Evolutionary conservation across 2,797 vertebrate genomes (phyloP).

Genomic region (Lagocephalus sceleratus): DNA sequence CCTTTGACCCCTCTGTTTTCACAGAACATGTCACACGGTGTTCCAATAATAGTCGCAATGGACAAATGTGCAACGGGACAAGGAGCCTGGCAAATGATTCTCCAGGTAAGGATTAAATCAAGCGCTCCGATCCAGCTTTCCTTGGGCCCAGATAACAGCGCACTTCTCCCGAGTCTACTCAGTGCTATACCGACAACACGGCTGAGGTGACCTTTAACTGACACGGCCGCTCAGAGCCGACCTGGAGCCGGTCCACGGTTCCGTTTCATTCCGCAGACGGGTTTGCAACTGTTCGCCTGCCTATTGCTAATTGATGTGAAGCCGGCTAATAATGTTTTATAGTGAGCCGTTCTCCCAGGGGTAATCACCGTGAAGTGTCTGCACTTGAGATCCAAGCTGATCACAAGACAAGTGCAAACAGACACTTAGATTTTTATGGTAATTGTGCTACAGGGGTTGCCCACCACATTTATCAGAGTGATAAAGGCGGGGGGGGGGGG

Average conservation of each 20-base stretch:
- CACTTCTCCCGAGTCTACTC: background rate
- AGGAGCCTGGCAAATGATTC: slow-evolving; percentile 42
- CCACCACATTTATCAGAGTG: slow-evolving; percentile 22
- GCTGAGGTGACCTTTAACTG: slow-evolving; percentile 23
- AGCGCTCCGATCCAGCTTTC: background rate
- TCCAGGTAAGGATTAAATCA: slow-evolving; percentile 52
- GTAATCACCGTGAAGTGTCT: slow-evolving; percentile 21
- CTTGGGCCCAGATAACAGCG: background rate
- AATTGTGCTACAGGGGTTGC: slow-evolving; percentile 24
- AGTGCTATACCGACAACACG: slow-evolving; percentile 17
- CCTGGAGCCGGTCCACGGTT: slow-evolving; percentile 33
- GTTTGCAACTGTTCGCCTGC: slow-evolving; percentile 11
- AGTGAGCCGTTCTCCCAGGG: slow-evolving; percentile 27
- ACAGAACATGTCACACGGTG: slow-evolving; percentile 82
- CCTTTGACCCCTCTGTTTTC: background rate
- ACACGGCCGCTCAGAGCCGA: background rate
- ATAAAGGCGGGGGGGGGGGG: slow-evolving; percentile 6
- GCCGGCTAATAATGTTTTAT: slow-evolving; percentile 55
- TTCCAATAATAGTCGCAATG: slow-evolving; percentile 69
- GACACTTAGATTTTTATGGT: slow-evolving; percentile 34
- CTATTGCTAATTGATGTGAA: slow-evolving; percentile 47
- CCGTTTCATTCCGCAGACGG: slow-evolving; percentile 34
- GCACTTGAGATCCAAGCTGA: slow-evolving; percentile 32
- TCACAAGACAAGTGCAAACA: slow-evolving; percentile 20
- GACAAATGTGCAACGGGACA: slow-evolving; percentile 80